Conservation (phyloP, 1,140 invertebrate genomes). For the Apis dorsata region DNA sequence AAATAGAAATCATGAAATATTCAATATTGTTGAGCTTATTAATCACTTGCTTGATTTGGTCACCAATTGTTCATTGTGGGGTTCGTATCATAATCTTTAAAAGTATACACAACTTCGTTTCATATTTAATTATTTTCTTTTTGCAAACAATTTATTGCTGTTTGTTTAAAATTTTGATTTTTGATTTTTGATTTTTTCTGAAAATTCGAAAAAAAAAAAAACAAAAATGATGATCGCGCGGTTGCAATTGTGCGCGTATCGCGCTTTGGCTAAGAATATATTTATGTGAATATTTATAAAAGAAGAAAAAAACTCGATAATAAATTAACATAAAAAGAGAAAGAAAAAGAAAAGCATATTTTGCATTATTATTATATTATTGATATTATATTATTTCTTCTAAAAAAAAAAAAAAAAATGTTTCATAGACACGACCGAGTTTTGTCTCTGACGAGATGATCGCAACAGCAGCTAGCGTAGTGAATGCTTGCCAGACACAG, state of each 20-base stretch:
- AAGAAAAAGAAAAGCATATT: background rate
- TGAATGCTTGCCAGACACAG: constrained; percentile 75
- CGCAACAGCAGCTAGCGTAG: constrained; percentile 70
- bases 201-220: background rate
- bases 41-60: constrained; percentile 41
- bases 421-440: constrained; percentile 70
- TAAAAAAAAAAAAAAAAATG: background rate
- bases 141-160: background rate
- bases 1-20: constrained; percentile 34
- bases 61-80: constrained; percentile 50
- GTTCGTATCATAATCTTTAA: constrained; percentile 36
- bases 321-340: background rate
- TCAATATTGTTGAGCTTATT: constrained; percentile 19
- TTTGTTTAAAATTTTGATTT: background rate
- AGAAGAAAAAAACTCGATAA: background rate
- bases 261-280: background rate
- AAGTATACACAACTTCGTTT: no score
- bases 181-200: no score
- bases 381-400: no score
- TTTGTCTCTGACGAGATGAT: constrained; percentile 77
- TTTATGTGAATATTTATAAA: background rate
- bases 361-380: no score
- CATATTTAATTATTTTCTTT: background rate
- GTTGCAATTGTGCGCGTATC: background rate
- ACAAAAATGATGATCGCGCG: background rate